Base-by-base conservation (phyloP, 2,113 vertebrate species). In the Dipodomys spectabilis region DNA sequence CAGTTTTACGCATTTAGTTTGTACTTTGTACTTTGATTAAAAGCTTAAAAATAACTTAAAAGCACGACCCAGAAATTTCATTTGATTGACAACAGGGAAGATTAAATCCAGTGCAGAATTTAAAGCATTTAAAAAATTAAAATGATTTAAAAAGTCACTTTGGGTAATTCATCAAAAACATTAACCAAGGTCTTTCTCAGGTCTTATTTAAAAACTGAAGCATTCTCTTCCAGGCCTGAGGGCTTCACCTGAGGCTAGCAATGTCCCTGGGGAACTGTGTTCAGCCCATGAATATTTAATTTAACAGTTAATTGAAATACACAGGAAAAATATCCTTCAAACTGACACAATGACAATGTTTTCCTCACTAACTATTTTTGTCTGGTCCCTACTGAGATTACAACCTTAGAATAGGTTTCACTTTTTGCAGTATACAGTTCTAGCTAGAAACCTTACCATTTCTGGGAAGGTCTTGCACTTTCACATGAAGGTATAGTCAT, bases 221-320 rank as follows among this genome's bases (percentile, higher is more conserved):
- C 44, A 85, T 60, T 89, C 67, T 96, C 78, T 85, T 57, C 20
- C 80, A 87, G 78, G 84, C 84, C 74, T 5, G 11, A 57, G 77
- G 88, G 72, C 44, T 25, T 92, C 19, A 25, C 86, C 35, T 69
- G 64, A 91, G 68, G 80, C 72, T 44, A 78, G 27, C 10, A 39
- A 49, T 79, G 6, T 93, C 90, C 89, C 86, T 53, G 23, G 69
- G 39, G 91, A 5, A 15, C 8, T 78, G 44, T 65, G 32, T 64
- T 30, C 13, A 94, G 45, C 65, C 2, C 49, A 79, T 57, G 77
- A 13, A 87, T 94, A 88, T 94, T 95, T 96, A 96, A 96, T 85
- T 89, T 78, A 90, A 92, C 2, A 65, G 74, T 84, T 96, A 94
- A 96, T 96, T 96, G 90, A 95, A 96, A 77, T 87, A 92, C 11